phyloP scores from a whole-genome alignment of 1,140 invertebrate genomes.

The Proales similis region DNA sequence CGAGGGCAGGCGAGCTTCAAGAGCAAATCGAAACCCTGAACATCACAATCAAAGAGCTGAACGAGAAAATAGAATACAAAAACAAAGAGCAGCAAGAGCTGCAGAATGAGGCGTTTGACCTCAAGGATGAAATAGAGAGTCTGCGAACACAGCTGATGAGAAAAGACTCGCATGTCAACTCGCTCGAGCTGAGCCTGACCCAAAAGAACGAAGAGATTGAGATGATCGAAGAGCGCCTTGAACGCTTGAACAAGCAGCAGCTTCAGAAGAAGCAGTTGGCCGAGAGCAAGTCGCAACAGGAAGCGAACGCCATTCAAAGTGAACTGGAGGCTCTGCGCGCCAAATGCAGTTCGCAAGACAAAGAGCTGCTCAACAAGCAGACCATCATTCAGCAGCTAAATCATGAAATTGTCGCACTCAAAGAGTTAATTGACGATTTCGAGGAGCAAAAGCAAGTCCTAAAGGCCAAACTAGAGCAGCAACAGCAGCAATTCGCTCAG shows the following conservation, averaged over 20 bases:
- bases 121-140: slow-evolving; percentile 40
- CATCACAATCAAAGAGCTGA: slow-evolving; percentile 35
- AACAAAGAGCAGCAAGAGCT: slow-evolving; percentile 47
- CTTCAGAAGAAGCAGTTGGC: neutral
- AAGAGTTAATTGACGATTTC: slow-evolving; percentile 30
- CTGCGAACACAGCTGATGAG: slow-evolving; percentile 42
- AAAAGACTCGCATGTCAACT: slow-evolving; percentile 44
- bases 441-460: slow-evolving; percentile 30
- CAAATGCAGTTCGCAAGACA: slow-evolving; percentile 12
- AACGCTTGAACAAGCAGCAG: slow-evolving; percentile 51
- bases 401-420: slow-evolving; percentile 1
- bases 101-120: slow-evolving; percentile 46
- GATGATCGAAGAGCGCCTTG: slow-evolving; percentile 43
- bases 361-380: slow-evolving; percentile 40
- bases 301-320: neutral
- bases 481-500: slow-evolving; percentile 29
- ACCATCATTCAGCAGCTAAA: slow-evolving; percentile 39
- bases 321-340: neutral
- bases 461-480: slow-evolving; percentile 28
- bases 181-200: slow-evolving; percentile 43
- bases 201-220: slow-evolving; percentile 43
- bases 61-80: slow-evolving; percentile 16
- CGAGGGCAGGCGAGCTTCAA: slow-evolving; percentile 58
- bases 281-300: neutral
- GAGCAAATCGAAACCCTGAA: slow-evolving; percentile 40